Evolutionary conservation across 2,113 vertebrate species (phyloP).

Genomic region (Petaurus breviceps): DNA sequence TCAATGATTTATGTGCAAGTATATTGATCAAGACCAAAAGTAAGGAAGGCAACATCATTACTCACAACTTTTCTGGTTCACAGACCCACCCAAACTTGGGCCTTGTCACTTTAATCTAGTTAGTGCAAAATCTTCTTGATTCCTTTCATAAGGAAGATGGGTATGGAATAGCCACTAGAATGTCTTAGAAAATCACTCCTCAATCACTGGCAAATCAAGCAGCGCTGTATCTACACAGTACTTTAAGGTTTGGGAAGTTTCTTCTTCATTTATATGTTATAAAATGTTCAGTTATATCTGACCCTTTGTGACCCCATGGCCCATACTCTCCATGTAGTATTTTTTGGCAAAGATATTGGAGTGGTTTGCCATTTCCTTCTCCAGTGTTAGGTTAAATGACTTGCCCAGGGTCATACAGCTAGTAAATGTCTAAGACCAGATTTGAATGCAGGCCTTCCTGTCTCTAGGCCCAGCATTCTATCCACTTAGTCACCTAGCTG

Average conservation of each 20-base stretch:
- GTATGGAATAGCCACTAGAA: no score
- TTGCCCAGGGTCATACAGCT: background rate
- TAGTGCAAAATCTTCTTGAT: no score
- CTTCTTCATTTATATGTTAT: background rate
- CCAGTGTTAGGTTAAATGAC: background rate
- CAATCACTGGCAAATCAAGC: no score
- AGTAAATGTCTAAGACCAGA: background rate
- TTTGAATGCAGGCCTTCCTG: background rate
- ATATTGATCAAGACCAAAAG: background rate
- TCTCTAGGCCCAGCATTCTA: background rate
- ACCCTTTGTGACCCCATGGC: background rate
- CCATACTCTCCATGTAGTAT: background rate
- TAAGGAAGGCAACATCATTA: background rate
- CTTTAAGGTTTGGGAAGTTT: no score
- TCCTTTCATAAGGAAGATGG: no score
- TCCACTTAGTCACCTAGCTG: background rate
- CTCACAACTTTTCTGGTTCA: no score
- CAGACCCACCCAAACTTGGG: no score
- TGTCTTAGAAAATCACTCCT: no score
- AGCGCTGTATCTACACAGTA: no score
- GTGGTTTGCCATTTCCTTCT: background rate
- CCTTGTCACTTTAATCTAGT: no score
- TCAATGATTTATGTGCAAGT: background rate
- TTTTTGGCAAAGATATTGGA: background rate
- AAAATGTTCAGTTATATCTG: background rate